Conservation (phyloP, 2,888 invertebrate species). For the Aspidiotus rigidus region DNA sequence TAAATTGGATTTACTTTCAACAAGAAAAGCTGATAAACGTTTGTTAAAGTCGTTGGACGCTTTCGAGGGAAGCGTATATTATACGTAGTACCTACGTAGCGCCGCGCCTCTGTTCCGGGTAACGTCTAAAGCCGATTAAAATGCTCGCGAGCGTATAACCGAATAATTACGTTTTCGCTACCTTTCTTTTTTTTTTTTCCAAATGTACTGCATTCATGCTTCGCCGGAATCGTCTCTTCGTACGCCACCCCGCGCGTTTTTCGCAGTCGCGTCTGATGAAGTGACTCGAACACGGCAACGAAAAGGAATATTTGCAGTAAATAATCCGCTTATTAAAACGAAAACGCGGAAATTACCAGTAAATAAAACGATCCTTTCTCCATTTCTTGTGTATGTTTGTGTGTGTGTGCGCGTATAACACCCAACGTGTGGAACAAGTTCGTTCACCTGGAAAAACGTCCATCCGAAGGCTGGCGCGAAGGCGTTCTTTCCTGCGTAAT, state of each 20-base stretch:
- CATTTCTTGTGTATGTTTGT: background rate
- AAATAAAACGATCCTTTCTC: background rate
- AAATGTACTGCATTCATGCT: constrained; percentile 4
- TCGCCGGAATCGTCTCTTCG: background rate
- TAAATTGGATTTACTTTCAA: constrained; percentile 1
- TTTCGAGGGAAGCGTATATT: background rate
- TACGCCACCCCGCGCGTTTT: background rate
- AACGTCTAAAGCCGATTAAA: constrained; percentile 3
- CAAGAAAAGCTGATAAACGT: constrained; percentile 4
- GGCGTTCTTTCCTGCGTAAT: no score
- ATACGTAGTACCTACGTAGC: background rate
- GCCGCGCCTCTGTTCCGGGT: background rate
- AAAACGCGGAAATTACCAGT: constrained; percentile 1
- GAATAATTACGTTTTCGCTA: constrained; percentile 1
- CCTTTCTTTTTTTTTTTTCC: background rate
- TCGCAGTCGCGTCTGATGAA: no score
- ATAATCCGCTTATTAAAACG: constrained; percentile 4
- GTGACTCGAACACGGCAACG: background rate
- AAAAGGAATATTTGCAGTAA: background rate
- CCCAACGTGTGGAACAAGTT: background rate
- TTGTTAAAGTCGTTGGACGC: constrained; percentile 2
- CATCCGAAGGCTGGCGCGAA: background rate
- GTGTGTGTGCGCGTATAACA: background rate
- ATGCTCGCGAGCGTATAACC: constrained; percentile 4
- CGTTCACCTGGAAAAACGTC: constrained; percentile 2